Conservation (phyloP, 2,113 vertebrate genomes). For the Taxidea taxus region DNA sequence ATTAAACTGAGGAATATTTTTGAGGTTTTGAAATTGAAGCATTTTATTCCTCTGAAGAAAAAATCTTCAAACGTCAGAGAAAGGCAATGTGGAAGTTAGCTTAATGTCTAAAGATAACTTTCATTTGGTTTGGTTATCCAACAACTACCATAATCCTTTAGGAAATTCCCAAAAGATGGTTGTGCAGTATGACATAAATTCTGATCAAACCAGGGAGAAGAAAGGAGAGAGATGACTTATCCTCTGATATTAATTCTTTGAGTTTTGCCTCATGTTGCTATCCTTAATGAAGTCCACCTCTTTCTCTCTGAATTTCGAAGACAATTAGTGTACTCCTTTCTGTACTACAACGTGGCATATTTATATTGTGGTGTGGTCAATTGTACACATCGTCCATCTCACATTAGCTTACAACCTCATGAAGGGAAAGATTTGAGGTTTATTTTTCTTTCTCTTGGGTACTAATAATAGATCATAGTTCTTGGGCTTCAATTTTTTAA, state of each 20-base stretch:
- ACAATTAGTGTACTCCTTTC: not conserved
- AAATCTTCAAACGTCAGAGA: not conserved
- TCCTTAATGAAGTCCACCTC: not conserved
- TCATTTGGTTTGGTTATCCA: not conserved
- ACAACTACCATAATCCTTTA: not conserved
- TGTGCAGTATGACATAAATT: not conserved
- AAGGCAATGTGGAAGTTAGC: not conserved
- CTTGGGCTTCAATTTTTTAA: not conserved
- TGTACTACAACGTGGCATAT: not conserved
- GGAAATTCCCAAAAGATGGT: not conserved
- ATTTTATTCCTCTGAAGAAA: not conserved
- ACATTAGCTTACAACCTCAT: not conserved
- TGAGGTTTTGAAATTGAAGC: not conserved
- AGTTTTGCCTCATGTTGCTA: not conserved
- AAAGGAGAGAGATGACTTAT: not conserved
- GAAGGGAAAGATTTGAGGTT: not conserved
- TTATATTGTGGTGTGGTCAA: not conserved
- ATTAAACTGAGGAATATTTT: not conserved
- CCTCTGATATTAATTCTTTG: not conserved
- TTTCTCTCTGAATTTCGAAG: not conserved
- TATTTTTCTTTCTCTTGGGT: not conserved
- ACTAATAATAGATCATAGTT: not conserved
- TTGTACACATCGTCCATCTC: not conserved
- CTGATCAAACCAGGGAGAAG: not conserved
- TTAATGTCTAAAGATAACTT: not conserved